Base-by-base conservation (phyloP, 2,888 invertebrate species). In the Dolichopus griseipennis region DNA sequence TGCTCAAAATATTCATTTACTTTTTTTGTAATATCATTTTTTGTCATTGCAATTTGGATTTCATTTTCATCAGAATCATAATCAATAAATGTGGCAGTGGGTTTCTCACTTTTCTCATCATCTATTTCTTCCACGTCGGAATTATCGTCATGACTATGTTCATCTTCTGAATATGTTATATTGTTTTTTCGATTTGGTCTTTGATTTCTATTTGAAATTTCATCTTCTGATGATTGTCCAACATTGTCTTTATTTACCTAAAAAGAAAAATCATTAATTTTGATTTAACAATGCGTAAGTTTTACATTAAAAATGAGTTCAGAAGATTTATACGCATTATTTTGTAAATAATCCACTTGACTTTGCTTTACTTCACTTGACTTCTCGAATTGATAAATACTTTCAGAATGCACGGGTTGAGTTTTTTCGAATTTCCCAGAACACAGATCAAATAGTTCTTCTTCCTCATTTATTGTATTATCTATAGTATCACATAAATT, bases 51-150 rank as follows among this genome's bases (percentile, higher is more conserved):
- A 3, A 78, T 78, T n/a, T 79, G 72, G 67, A 82, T 85, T 84
- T 93, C 92, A 80, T 93, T 92, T 80, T 93, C 93, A 78, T 93
- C 92, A 0, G 92, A 93, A 78, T 93, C 92, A 75, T 93, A 93
- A 75, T 89, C 90, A 3, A 90, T 83, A 69, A 84, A 80, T 68
- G 78, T 77, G 70, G 79, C 77, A 9, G 82, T 82, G 61, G 82
- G 82, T 20, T 75, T 75, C 12, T 78, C 76, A 65, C 5, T 27
- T 27, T 27, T 27, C 5, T 2, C 5, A 27, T 27, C 5, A 4
- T 77, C 76, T 70, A 77, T 80, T 64, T 76, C 78, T 78, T 27
- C 74, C 72, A 5, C 71, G 69, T n/a, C 72, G 68, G 73, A 10
- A 68, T 70, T 63, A 69, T 61, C 70, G 69, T 77, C 75, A 4